These are phyloP conservation scores for Hybos culiciformis DNA, from an alignment of 2,888 invertebrate species.

Conservation along the genomic window DNA sequence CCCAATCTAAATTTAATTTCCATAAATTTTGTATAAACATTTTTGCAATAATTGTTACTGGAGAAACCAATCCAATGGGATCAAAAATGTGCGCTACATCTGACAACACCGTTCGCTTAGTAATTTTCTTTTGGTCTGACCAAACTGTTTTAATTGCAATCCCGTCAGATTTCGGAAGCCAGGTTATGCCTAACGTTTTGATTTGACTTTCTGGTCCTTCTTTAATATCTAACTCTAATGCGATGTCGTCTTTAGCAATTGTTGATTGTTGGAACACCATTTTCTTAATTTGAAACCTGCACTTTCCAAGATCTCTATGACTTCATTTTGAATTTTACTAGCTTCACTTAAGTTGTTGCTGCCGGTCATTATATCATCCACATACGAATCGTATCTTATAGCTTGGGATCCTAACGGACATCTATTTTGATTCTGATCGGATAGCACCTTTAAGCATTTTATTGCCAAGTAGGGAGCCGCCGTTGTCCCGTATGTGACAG, in stretches of 20 bases:
- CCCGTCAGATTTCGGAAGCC: neutral
- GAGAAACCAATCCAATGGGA: neutral
- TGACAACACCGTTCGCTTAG: neutral
- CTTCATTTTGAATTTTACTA: neutral
- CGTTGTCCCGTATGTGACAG: too few species aligned
- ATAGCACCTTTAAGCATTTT: too few species aligned
- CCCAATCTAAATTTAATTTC: constrained; percentile 1
- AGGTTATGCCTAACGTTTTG: neutral
- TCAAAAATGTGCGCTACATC: too few species aligned
- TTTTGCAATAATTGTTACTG: neutral
- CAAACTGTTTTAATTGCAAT: neutral
- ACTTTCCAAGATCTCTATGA: neutral
- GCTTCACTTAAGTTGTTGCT: neutral
- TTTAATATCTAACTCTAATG: too few species aligned
- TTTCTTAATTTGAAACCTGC: neutral
- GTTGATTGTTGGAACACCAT: constrained; percentile 1
- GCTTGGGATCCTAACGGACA: neutral
- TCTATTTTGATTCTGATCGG: too few species aligned
- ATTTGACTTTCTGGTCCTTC: neutral
- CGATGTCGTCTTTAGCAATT: neutral
- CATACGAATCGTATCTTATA: neutral
- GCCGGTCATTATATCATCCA: constrained; percentile 6
- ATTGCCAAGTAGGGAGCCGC: too few species aligned
- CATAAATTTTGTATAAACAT: neutral
- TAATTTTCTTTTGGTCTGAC: neutral